Evolutionary conservation across 2,888 invertebrate genomes (phyloP).

Genomic region (Tribolium freemani): DNA sequence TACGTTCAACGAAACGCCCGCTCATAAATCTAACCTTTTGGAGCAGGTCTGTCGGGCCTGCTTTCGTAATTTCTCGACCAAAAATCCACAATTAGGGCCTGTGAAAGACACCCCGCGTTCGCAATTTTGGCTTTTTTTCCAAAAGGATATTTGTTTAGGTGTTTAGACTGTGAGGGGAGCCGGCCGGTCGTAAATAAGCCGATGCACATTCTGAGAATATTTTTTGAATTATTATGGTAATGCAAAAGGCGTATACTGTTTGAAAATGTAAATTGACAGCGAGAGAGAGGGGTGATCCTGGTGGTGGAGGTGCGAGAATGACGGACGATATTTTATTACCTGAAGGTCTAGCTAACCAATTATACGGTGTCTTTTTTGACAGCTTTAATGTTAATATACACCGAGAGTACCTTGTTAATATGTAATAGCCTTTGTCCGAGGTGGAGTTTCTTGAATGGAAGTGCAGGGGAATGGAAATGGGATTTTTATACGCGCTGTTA

Average conservation of each 20-base stretch:
- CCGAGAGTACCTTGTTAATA: constrained; percentile 68
- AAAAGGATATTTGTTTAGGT: constrained; percentile 61
- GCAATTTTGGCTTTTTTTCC: constrained; percentile 39
- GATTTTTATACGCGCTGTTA: constrained; percentile 33
- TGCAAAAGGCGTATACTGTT: constrained; percentile 68
- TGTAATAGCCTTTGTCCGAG: constrained; percentile 66
- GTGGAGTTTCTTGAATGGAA: constrained; percentile 60
- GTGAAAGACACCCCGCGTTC: not conserved
- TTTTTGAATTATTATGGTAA: constrained; percentile 69
- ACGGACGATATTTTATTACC: constrained; percentile 65
- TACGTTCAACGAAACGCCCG: constrained; percentile 61
- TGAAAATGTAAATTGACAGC: constrained; percentile 69
- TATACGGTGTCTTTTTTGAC: constrained; percentile 69
- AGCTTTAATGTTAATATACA: constrained; percentile 69
- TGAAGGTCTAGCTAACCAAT: constrained; percentile 68
- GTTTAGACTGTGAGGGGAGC: constrained; percentile 58
- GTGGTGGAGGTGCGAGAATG: constrained; percentile 56
- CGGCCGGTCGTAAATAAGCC: constrained; percentile 39
- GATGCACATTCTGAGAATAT: constrained; percentile 61
- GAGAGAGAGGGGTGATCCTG: constrained; percentile 62
- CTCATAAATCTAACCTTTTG: constrained; percentile 58
- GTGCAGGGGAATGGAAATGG: constrained; percentile 40
- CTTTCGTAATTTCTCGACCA: constrained; percentile 3
- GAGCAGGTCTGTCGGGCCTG: not conserved
- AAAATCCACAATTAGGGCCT: constrained; percentile 1